A percentile compares a stretch with the other conserved stretches of the same genome.
Conservation (phyloP, 2,113 vertebrate species). For the Dissostichus mawsoni region DNA sequence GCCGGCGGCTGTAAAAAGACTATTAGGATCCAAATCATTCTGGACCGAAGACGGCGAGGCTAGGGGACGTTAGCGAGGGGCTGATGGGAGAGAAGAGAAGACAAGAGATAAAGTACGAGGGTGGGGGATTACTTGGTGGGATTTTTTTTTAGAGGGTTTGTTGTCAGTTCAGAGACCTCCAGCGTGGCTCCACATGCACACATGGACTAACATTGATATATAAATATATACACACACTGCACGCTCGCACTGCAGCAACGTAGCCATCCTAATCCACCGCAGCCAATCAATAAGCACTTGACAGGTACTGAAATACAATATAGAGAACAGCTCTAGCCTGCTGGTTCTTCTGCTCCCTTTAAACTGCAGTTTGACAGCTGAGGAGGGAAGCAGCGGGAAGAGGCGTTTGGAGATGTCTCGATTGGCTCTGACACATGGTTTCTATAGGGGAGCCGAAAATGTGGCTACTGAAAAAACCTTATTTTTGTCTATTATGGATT, state of each 20-base stretch:
- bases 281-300: constrained; percentile 78
- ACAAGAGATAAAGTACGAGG: constrained; percentile 41
- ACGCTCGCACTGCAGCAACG: constrained; percentile 41
- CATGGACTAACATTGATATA: neutral
- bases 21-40: constrained; percentile 77
- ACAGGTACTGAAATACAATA: constrained; percentile 76
- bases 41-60: constrained; percentile 53
- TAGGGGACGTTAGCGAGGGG: constrained; percentile 46
- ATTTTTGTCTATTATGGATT: neutral
- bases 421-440: constrained; percentile 29
- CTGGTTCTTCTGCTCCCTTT: constrained; percentile 66
- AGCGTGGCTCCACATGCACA: constrained; percentile 17
- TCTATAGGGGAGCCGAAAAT: neutral
- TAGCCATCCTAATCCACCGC: constrained; percentile 65
- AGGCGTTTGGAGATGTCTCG: constrained; percentile 45
- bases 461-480: neutral
- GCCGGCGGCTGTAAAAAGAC: constrained; percentile 78
- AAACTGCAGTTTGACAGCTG: constrained; percentile 64
- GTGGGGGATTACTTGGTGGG: constrained; percentile 26
- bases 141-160: neutral
- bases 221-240: neutral
- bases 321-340: constrained; percentile 55
- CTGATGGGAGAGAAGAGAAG: constrained; percentile 34
- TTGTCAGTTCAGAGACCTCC: constrained; percentile 31
- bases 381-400: constrained; percentile 14